Evolutionary conservation across 1,140 invertebrate species (phyloP).

Genomic region (Temnothorax longispinosus): DNA sequence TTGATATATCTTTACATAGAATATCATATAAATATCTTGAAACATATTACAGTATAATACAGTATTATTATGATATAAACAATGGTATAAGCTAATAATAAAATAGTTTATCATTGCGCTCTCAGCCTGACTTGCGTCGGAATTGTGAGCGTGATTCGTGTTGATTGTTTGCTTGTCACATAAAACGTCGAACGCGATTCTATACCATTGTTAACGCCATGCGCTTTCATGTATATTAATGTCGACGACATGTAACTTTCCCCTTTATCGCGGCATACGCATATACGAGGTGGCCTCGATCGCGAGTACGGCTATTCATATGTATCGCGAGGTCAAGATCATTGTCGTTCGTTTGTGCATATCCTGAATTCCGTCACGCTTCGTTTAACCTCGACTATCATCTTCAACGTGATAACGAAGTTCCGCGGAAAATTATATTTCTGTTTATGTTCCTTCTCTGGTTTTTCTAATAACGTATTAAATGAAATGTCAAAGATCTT

Average conservation of each 20-base stretch:
- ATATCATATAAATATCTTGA: background rate
- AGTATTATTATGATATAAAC: background rate
- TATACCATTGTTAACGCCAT: conserved; percentile 28
- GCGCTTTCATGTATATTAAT: conserved; percentile 69
- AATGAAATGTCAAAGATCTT: background rate
- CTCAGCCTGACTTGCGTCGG: background rate
- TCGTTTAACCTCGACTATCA: background rate
- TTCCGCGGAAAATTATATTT: background rate
- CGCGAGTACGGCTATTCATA: conserved; percentile 34
- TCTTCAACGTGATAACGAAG: conserved; percentile 21
- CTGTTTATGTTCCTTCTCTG: background rate
- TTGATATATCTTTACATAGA: background rate
- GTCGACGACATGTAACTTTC: conserved; percentile 42
- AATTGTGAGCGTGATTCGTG: background rate
- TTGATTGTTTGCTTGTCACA: background rate
- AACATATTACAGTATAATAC: background rate
- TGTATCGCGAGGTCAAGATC: conserved; percentile 74
- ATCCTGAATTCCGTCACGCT: conserved; percentile 53
- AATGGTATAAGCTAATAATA: background rate
- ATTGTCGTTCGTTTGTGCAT: conserved; percentile 66
- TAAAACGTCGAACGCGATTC: background rate
- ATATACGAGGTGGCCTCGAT: conserved; percentile 47
- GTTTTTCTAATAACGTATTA: background rate
- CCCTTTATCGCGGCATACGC: conserved; percentile 6
- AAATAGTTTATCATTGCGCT: background rate